phyloP scores from a whole-genome alignment of 2,113 vertebrate genomes.

The Sorex fumeus region DNA sequence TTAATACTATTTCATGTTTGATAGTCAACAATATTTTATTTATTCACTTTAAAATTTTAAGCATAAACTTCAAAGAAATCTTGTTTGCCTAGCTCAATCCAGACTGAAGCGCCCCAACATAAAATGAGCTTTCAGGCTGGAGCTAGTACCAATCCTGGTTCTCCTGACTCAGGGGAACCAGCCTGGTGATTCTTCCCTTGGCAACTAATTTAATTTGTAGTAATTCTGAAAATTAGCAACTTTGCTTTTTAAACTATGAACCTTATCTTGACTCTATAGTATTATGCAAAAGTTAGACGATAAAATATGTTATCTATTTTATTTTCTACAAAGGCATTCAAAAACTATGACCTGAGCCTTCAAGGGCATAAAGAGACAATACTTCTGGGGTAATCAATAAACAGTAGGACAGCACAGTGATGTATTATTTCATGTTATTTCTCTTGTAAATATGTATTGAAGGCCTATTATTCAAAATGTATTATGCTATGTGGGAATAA shows the following conservation, averaged over 20 bases:
- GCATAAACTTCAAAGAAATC: background rate
- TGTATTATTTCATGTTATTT: background rate
- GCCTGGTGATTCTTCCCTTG: background rate
- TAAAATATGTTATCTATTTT: slow-evolving; percentile 9
- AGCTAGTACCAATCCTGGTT: background rate
- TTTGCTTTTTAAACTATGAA: background rate
- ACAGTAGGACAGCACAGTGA: background rate
- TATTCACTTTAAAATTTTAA: background rate
- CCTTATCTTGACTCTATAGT: background rate
- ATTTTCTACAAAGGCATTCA: slow-evolving; percentile 41
- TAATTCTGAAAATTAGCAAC: background rate
- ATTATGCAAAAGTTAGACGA: background rate
- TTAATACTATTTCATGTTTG: background rate
- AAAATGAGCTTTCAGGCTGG: background rate
- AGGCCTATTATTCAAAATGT: slow-evolving; percentile 12
- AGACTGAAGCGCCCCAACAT: background rate
- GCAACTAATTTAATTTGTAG: background rate
- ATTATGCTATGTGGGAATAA: background rate
- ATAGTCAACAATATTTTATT: background rate
- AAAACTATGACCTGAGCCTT: background rate
- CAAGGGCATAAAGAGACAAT: background rate
- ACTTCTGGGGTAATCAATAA: slow-evolving; percentile 9
- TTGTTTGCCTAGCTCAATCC: background rate
- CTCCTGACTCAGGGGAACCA: background rate
- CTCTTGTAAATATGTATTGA: slow-evolving; percentile 70